Evolutionary conservation across 2,113 vertebrate species (phyloP).

Genomic region (Corvus cornix): DNA sequence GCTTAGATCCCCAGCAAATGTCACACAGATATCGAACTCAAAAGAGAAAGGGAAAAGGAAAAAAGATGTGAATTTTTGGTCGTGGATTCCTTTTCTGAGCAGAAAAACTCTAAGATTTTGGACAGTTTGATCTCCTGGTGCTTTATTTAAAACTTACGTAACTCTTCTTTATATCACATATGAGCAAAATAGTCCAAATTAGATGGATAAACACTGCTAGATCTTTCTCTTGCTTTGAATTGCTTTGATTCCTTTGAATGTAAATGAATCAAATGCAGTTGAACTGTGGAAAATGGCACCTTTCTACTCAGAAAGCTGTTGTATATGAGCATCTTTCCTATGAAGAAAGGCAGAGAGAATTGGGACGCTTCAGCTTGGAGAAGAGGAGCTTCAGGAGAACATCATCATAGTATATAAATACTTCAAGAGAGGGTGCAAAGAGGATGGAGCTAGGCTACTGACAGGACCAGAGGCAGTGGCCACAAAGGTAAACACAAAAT

Average conservation of each 20-base stretch:
- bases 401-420: not conserved
- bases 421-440: not conserved
- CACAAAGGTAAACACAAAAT: not conserved
- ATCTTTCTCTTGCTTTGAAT: not conserved
- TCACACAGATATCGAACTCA: not conserved
- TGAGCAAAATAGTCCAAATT: not conserved
- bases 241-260: not conserved
- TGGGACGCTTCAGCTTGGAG: not conserved
- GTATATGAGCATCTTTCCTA: not conserved
- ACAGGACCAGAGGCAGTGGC: not conserved
- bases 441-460: not conserved
- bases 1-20: not conserved
- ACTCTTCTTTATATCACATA: not conserved
- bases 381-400: not conserved
- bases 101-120: not conserved
- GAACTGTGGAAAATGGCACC: not conserved
- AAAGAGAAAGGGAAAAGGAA: not conserved
- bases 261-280: not conserved
- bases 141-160: not conserved
- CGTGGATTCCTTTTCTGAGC: not conserved
- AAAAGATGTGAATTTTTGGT: not conserved
- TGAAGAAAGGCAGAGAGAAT: not conserved
- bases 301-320: not conserved
- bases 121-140: not conserved
- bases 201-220: not conserved